Base-by-base conservation (phyloP, 2,113 vertebrate genomes). In the Oncorhynchus kisutch region DNA sequence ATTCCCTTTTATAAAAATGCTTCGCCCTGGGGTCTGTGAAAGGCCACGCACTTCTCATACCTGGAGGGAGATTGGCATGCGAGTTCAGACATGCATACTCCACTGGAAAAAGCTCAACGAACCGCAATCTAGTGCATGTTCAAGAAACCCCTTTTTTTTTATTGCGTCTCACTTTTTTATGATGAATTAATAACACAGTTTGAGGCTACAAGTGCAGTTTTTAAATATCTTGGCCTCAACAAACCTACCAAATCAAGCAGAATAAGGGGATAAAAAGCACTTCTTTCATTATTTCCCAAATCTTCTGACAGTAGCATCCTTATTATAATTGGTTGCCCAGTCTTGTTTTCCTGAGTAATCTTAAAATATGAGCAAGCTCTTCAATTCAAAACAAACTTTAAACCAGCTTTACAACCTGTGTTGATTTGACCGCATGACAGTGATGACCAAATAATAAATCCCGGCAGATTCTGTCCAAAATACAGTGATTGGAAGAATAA, bases 361-460 rank as follows among this genome's bases (percentile, higher is more conserved):
- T 1, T 72, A 81, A 88, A 92, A 86, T 82, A 88, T 0, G 18
- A 90, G 84, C 77, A 87, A 87, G 91, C 90, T 82, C 75, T 72
- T 77, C 78, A 87, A 93, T 80, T 78, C 86, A 89, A 89, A 90
- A 88, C 87, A 86, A 88, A 87, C 88, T 94, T 92, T 90, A 94
- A 94, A 94, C 94, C 94, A 94, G 92, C 91, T 93, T 92, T 92
- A 81, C 85, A 95, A 95, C 91, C 93, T 94, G 93, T 85, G 86
- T 90, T 93, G 94, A 95, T 94, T 93, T 92, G 91, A 93, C 90
- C 92, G 92, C 85, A 91, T 91, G 92, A 94, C 94, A 95, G 88
- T 85, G 85, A 94, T 85, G 85, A 94, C 85, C 87, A 85, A 87
- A 91, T 94, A 94, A 93, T 94, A 90, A 93, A 86, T 88, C 87